phyloP scores from a whole-genome alignment of 1,140 invertebrate species.

The Drosophila ohnishii region DNA sequence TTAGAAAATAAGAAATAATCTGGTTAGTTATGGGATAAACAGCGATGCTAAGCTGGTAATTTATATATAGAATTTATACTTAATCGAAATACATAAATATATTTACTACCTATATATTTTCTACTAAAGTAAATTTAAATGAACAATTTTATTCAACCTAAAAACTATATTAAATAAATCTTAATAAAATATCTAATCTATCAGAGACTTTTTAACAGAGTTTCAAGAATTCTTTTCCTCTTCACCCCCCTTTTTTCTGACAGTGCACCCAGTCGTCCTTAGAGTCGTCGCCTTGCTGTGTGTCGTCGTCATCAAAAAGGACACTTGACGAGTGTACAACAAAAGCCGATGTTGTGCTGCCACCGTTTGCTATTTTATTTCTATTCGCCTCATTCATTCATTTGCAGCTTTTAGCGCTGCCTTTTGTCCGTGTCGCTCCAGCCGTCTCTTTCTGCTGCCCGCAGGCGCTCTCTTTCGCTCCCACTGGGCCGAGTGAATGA shows the following conservation, averaged over 20 bases:
- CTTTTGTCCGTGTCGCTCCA: slow-evolving; percentile 45
- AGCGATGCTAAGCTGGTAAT: too few species aligned
- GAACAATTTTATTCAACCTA: too few species aligned
- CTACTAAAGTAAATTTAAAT: too few species aligned
- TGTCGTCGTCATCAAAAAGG: slow-evolving; percentile 69
- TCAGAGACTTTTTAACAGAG: too few species aligned
- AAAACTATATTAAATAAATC: too few species aligned
- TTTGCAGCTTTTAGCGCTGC: slow-evolving; percentile 65
- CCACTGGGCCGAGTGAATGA: slow-evolving; percentile 32
- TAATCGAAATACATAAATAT: too few species aligned
- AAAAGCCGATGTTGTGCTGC: slow-evolving; percentile 74
- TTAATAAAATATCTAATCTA: too few species aligned
- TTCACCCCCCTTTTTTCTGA: not conserved
- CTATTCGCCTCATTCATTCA: slow-evolving; percentile 70
- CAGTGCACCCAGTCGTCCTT: slow-evolving; percentile 17
- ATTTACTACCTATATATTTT: not conserved
- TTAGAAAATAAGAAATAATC: not conserved
- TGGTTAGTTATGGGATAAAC: too few species aligned
- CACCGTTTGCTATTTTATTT: slow-evolving; percentile 72
- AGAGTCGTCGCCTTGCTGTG: slow-evolving; percentile 24
- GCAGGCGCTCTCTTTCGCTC: slow-evolving; percentile 3
- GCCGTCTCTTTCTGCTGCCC: slow-evolving; percentile 25
- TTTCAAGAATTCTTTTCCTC: too few species aligned
- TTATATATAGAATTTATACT: too few species aligned
- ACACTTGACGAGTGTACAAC: slow-evolving; percentile 78